These are phyloP conservation scores for Chrysogorgia sp. DNA, from an alignment of 92 coral and sea anemone genomes.

Conservation along the genomic window DNA sequence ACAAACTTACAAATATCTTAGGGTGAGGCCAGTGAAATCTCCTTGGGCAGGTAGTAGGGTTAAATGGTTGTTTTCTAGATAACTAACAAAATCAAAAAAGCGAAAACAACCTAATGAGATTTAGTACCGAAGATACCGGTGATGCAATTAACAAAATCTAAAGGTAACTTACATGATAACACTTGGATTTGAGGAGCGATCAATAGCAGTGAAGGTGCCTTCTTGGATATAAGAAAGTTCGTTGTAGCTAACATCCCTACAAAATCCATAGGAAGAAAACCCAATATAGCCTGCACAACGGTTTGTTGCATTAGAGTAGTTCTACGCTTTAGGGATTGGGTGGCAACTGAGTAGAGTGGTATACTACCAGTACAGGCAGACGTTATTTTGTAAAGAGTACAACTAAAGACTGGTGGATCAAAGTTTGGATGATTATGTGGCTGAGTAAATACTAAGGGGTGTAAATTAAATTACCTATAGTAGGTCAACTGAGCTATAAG, in stretches of 20 bases:
- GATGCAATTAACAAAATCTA: too few relatives aligned
- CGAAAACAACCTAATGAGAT: neutral
- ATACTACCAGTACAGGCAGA: too few relatives aligned
- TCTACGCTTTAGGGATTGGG: too few relatives aligned
- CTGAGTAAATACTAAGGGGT: neutral
- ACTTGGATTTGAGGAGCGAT: neutral
- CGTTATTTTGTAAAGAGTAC: neutral
- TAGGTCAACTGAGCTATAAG: too few relatives aligned
- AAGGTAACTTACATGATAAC: neutral
- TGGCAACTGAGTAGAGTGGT: too few relatives aligned
- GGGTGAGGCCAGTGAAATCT: constrained; percentile 72
- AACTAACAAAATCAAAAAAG: constrained; percentile 36
- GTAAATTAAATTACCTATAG: too few relatives aligned
- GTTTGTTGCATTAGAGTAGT: too few relatives aligned
- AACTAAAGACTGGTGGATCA: neutral
- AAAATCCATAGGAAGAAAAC: neutral
- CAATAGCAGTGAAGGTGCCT: constrained; percentile 67
- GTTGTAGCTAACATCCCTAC: constrained; percentile 62
- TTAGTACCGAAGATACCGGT: too few relatives aligned
- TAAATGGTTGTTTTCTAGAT: constrained; percentile 70
- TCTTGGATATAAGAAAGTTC: constrained; percentile 82
- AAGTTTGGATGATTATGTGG: neutral
- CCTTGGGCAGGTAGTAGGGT: constrained; percentile 85
- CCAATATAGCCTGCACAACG: neutral
- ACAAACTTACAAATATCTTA: constrained; percentile 71